Conservation (phyloP, 2,113 vertebrate species). For the Mugil cephalus region DNA sequence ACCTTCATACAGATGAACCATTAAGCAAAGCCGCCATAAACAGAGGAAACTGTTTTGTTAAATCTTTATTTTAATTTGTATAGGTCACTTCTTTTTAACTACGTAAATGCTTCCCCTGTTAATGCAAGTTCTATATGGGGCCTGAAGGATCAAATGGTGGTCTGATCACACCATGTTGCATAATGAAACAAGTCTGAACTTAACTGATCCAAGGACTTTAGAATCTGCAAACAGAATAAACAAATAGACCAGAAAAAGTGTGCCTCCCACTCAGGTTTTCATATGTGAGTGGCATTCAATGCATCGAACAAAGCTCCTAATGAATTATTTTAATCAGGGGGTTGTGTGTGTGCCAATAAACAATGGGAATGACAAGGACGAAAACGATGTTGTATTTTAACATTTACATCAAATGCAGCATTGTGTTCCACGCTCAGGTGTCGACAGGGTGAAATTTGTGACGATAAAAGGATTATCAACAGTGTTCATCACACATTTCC, state of each 20-base stretch:
- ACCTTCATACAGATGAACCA: background rate
- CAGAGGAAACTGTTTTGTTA: background rate
- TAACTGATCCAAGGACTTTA: conserved; percentile 19
- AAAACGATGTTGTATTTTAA: background rate
- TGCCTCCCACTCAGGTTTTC: background rate
- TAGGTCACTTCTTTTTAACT: no score
- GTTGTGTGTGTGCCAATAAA: background rate
- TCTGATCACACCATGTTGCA: background rate
- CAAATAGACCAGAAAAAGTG: background rate
- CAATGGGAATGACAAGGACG: background rate
- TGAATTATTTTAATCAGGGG: background rate
- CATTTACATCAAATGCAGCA: conserved; percentile 8
- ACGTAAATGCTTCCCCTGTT: no score
- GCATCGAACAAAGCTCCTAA: background rate
- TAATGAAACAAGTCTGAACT: background rate
- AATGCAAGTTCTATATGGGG: no score
- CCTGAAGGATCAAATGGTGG: background rate
- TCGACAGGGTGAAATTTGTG: background rate
- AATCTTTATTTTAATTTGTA: no score
- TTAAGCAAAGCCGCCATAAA: background rate
- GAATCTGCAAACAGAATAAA: conserved; percentile 27
- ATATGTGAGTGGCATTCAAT: background rate
- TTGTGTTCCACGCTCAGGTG: background rate
- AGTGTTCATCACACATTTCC: conserved; percentile 1
- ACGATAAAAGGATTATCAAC: background rate